phyloP scores from a whole-genome alignment of 2,797 vertebrate genomes.

The Hippoglossus hippoglossus region DNA sequence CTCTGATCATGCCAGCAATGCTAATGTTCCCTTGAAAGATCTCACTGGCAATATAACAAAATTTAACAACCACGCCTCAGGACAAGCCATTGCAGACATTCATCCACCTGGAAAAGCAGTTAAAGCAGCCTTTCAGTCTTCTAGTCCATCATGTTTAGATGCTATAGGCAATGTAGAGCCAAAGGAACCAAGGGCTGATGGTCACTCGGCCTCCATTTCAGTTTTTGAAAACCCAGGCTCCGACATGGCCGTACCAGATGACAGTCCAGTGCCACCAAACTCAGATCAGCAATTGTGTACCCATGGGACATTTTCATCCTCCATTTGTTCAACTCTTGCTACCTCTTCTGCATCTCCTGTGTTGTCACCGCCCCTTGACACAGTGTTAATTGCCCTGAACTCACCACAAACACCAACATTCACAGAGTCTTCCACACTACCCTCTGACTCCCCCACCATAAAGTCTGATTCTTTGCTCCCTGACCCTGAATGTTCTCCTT shows the following conservation, averaged over 20 bases:
- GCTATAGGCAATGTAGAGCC: slow-evolving; percentile 5
- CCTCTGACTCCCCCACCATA: slow-evolving; percentile 15
- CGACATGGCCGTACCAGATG: neutral
- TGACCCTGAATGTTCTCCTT: slow-evolving; percentile 64
- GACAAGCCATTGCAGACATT: neutral
- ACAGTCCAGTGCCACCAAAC: slow-evolving; percentile 34
- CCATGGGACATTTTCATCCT: slow-evolving; percentile 3
- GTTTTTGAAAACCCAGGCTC: slow-evolving; percentile 9
- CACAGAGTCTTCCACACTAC: slow-evolving; percentile 28
- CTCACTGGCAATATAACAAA: neutral
- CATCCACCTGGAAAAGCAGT: neutral
- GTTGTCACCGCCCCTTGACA: slow-evolving; percentile 17
- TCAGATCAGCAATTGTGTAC: slow-evolving; percentile 24
- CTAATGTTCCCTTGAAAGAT: neutral
- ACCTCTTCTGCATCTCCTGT: slow-evolving; percentile 28
- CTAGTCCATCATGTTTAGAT: slow-evolving; percentile 4
- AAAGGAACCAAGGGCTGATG: neutral
- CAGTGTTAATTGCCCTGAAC: slow-evolving; percentile 20
- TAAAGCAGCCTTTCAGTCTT: neutral
- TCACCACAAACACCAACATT: slow-evolving; percentile 20
- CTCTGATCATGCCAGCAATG: neutral
- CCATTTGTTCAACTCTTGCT: slow-evolving; percentile 31
- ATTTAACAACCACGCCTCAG: neutral
- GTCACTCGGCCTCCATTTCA: neutral
- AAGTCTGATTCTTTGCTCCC: slow-evolving; percentile 38